Conservation (phyloP, 2,797 vertebrate genomes). For the Chiloscyllium punctatum region DNA sequence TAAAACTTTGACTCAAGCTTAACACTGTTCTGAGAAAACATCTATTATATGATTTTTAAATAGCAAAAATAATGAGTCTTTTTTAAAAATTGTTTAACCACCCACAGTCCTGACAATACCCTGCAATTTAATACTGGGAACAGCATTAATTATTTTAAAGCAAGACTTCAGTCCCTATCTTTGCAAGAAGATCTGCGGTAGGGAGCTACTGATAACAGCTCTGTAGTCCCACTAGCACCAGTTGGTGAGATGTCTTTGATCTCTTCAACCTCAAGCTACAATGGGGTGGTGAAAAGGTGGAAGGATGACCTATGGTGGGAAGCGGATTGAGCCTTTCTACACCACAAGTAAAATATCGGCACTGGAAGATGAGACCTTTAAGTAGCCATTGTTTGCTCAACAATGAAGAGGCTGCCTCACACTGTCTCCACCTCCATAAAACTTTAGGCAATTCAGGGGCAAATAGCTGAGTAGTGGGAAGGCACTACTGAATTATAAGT, state of each 20-base stretch:
- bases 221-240: neutral
- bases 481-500: neutral
- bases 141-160: neutral
- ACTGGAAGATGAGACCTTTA: no score
- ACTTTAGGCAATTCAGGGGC: neutral
- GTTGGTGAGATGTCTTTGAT: neutral
- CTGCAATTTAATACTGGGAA: neutral
- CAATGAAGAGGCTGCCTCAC: no score
- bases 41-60: neutral
- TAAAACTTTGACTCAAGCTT: neutral
- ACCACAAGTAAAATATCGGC: no score
- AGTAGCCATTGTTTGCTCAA: no score
- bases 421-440: no score
- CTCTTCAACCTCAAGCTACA: no score
- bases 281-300: no score
- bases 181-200: neutral
- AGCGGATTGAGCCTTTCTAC: no score
- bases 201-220: neutral
- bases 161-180: neutral
- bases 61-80: neutral
- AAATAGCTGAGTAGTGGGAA: neutral
- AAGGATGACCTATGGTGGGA: neutral
- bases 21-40: neutral
- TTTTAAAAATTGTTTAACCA: neutral
- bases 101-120: neutral